Evolutionary conservation across 2,888 invertebrate species (phyloP).

Genomic region (Polietes domitor): DNA sequence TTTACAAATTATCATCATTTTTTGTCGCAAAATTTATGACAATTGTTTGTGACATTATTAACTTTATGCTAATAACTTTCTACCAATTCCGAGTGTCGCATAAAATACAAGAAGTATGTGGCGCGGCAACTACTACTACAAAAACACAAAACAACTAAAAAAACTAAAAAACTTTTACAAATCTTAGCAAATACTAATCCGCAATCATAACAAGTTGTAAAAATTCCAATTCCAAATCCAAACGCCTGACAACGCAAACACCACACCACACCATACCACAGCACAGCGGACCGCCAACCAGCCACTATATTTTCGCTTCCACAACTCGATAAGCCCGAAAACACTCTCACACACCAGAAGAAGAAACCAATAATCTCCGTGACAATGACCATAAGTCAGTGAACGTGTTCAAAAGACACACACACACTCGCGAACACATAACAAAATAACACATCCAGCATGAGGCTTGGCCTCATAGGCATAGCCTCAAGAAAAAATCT

Average conservation of each 20-base stretch:
- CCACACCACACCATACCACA: neutral
- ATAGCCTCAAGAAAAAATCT: neutral
- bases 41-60: constrained; percentile 45
- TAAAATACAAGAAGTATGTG: constrained; percentile 50
- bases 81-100: constrained; percentile 53
- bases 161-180: constrained; percentile 28
- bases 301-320: constrained; percentile 1
- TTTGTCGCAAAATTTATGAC: neutral
- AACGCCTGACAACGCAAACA: constrained; percentile 23
- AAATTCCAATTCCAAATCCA: constrained; percentile 30
- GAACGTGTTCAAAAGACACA: constrained; percentile 43
- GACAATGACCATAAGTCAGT: constrained; percentile 62
- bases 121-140: constrained; percentile 5
- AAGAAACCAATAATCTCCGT: constrained; percentile 58
- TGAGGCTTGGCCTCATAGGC: constrained; percentile 1
- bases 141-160: constrained; percentile 31
- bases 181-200: constrained; percentile 34
- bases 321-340: neutral
- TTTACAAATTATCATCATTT: constrained; percentile 33
- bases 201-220: constrained; percentile 45
- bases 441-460: neutral
- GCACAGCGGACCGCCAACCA: neutral
- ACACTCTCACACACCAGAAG: neutral
- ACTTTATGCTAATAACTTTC: constrained; percentile 62
- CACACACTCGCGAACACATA: neutral